These are phyloP conservation scores for Nomada ruficornis DNA, from an alignment of 2,888 invertebrate genomes.

Conservation along the genomic window DNA sequence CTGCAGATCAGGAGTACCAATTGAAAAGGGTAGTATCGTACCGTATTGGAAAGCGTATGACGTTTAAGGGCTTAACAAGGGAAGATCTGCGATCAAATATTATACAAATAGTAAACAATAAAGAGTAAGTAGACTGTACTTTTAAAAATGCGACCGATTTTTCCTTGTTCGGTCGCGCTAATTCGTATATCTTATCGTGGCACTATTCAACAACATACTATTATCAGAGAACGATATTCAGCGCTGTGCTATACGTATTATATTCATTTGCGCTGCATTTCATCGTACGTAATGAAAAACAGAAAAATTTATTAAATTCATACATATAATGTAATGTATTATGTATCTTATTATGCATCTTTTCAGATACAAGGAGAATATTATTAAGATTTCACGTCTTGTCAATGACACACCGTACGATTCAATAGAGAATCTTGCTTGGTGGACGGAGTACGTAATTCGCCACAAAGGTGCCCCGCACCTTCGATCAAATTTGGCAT, in stretches of 20 bases:
- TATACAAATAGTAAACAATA: neutral
- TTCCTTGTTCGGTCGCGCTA: neutral
- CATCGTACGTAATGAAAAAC: neutral
- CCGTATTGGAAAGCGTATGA: neutral
- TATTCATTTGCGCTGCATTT: too few relatives aligned
- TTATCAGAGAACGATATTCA: neutral
- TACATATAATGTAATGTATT: neutral
- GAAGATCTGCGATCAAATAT: neutral
- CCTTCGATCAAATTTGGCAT: conserved; percentile 45
- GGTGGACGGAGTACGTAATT: conserved; percentile 75
- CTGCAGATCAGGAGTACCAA: conserved; percentile 1
- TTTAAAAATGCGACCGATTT: too few relatives aligned
- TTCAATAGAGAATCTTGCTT: conserved; percentile 59
- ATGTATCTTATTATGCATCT: neutral
- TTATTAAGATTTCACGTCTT: conserved; percentile 38
- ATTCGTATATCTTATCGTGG: neutral
- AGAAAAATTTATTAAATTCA: neutral
- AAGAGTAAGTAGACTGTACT: neutral
- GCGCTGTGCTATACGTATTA: neutral
- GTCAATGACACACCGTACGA: conserved; percentile 62
- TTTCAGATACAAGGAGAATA: conserved; percentile 69
- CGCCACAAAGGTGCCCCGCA: conserved; percentile 69
- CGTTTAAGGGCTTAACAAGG: neutral
- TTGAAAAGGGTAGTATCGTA: neutral
- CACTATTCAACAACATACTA: neutral